These are phyloP conservation scores for Hymenochirus boettgeri DNA, from an alignment of 2,113 vertebrate species.

Conservation along the genomic window DNA sequence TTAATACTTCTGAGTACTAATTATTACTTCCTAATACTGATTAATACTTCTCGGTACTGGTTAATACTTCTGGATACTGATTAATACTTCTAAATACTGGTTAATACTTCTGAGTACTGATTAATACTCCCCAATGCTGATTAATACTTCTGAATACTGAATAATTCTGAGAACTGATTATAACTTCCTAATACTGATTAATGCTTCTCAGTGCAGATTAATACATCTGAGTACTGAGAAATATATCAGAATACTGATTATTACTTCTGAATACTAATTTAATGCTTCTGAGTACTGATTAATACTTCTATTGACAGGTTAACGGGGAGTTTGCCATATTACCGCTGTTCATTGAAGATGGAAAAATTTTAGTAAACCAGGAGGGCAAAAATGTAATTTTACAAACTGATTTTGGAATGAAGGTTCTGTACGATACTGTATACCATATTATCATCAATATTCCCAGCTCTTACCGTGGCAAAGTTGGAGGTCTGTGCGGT, in stretches of 20 bases:
- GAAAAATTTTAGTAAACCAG: constrained; percentile 49
- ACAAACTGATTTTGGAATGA: constrained; percentile 56
- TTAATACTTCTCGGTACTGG: no score
- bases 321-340: constrained; percentile 54
- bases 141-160: no score
- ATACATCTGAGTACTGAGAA: background rate
- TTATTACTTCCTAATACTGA: background rate
- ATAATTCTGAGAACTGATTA: no score
- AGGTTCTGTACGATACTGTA: constrained; percentile 54
- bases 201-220: background rate
- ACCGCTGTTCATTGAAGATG: constrained; percentile 48
- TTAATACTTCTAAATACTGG: rapidly evolving
- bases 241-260: constrained; percentile 4
- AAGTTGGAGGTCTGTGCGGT: constrained; percentile 61
- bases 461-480: constrained; percentile 52
- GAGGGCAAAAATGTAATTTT: constrained; percentile 55
- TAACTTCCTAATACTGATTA: background rate
- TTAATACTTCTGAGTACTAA: no score
- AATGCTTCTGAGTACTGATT: background rate
- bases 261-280: constrained; percentile 38
- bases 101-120: background rate
- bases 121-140: constrained; percentile 52
- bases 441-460: constrained; percentile 52
- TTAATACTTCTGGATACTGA: no score
- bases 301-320: constrained; percentile 21